Conservation (phyloP, 2,888 invertebrate species). For the Yponomeuta sedellus region DNA sequence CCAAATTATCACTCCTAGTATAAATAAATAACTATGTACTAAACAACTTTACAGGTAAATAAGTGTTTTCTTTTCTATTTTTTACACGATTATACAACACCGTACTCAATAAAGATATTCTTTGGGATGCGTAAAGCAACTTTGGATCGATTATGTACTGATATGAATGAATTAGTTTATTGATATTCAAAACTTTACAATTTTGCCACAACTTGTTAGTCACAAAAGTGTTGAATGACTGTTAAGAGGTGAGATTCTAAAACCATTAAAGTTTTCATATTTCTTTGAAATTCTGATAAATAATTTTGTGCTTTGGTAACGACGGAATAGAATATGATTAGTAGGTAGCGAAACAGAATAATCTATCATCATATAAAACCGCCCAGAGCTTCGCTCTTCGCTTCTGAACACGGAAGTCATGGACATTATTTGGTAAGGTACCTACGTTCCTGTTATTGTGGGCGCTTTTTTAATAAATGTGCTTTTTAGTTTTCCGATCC, state of each 20-base stretch:
- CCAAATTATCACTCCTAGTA: constrained; percentile 40
- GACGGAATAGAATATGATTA: neutral
- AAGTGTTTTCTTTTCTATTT: constrained; percentile 62
- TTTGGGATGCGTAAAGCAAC: constrained; percentile 70
- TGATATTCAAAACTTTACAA: constrained; percentile 6
- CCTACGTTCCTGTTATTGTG: constrained; percentile 5
- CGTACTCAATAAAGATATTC: constrained; percentile 66
- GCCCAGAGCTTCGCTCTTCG: neutral
- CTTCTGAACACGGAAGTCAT: constrained; percentile 4
- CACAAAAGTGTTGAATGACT: constrained; percentile 15
- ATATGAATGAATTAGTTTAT: constrained; percentile 13
- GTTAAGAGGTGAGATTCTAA: constrained; percentile 23
- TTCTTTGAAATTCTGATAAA: neutral
- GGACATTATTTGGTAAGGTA: constrained; percentile 8
- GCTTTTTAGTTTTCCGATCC: neutral
- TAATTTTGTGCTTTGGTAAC: constrained; percentile 13
- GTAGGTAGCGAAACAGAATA: constrained; percentile 4
- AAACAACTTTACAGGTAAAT: constrained; percentile 71
- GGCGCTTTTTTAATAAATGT: constrained; percentile 6
- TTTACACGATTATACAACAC: constrained; percentile 74
- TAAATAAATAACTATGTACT: constrained; percentile 70
- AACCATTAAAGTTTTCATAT: constrained; percentile 7
- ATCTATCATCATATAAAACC: neutral
- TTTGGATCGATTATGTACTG: constrained; percentile 54
- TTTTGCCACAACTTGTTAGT: constrained; percentile 12